Base-by-base conservation (phyloP, 2,888 invertebrate genomes). In the Platynereis dumerilii region DNA sequence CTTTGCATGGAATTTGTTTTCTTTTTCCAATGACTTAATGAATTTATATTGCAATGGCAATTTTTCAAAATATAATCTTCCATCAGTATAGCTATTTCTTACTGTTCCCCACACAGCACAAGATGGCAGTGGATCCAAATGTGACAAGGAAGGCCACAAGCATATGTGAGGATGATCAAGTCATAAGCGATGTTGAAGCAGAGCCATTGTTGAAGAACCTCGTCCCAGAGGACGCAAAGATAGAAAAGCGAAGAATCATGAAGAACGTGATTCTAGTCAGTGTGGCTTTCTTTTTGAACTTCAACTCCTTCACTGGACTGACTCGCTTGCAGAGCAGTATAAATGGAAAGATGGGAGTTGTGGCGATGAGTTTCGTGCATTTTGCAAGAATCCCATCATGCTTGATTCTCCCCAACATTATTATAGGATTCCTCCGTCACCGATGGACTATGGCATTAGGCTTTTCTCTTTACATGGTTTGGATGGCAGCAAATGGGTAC, bases 401-500 rank as follows among this genome's bases (percentile, higher is more conserved):
- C 85, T 92, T 97, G 85, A 95, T 98, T 85, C 90, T 97, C 1
- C 70, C 73, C 7, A 69, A 77, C 10, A 68, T 78, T 22, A 55
- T 78, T 20, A 78, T 80, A 58, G 39, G 42, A 3, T 56, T 69
- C 15, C 48, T 72, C 42, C 67, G 69, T 1, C 60, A 62, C 45
- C 98, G 98, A 86, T 94, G 96, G 93, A 96, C 97, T 15, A 88
- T 98, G 62, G 93, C 94, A 76, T 83, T 92, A 67, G 93, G 95
- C 64, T 93, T 97, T 91, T 84, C 94, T 76, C 92, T 95, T 82
- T 98, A 97, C 85, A 92, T 93, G 34, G 91, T 94, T 1, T 98
- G 96, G 86, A 96, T 98, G 80, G 93, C 90, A 54, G 91, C 95
- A 45, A 97, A 98, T 85, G 93, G 97, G 81, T 69, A 70, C 58